Base-by-base conservation (phyloP, 2,113 vertebrate genomes). In the Platysteira castanea region DNA sequence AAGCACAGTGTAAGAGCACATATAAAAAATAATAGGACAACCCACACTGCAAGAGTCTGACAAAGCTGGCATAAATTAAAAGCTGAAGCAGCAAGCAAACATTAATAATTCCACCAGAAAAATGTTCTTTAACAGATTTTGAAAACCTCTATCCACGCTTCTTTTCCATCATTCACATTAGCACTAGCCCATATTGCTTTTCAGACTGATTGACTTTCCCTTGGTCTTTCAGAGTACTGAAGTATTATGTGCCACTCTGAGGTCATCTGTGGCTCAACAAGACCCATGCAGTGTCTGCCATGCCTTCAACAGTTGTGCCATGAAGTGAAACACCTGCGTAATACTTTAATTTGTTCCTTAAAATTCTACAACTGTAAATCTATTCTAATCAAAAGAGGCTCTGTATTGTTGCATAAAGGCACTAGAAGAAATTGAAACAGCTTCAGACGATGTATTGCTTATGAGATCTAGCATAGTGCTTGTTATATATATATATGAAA, bases 61-160 rank as follows among this genome's bases (percentile, higher is more conserved):
- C 75, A 93, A 93, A 93, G 26, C 33, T 65, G 49, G 39, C 87
- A 89, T 91, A 89, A 93, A 92, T 87, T 78, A 77, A 87, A 89
- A 80, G 54, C 59, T 37, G 69, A 18, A 84, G 30, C 9, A 75
- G 75, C 5, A 84, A 44, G 37, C 18, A 80, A 81, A 37, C 2
- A 5, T 83, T 70, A 93, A 54, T 57, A 39, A 78, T 26, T 52
- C 50, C n/a, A 50, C 28, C 23, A 65, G 54, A 54, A 91, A 95
- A 80, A 61, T 21, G 3, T 23, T 84, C n/a, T 69, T 81, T 47
- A 83, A 39, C 4, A 35, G 20, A 42, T 77, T 84, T 53, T 2
- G 6, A 63, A 73, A 90, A 73, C 9, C 28, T 52, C 52, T 37
- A 17, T n/a, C 67, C 52, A 21, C 28, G 8, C 8, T 75, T 83